These are phyloP conservation scores for Danaus melanippus DNA, from an alignment of 1,140 invertebrate genomes.

Conservation along the genomic window DNA sequence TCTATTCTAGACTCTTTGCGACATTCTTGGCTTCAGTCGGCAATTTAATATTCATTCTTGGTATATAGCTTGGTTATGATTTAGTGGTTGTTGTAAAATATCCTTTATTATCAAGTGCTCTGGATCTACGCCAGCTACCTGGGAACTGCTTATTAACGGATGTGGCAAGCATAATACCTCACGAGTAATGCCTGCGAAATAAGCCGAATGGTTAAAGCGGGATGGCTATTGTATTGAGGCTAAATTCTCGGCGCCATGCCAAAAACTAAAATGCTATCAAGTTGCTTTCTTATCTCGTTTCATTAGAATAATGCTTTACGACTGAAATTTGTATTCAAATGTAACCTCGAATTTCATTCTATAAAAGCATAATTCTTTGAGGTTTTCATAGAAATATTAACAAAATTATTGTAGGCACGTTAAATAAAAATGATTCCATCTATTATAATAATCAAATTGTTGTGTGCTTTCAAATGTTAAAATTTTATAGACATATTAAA, in stretches of 20 bases:
- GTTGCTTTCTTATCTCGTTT: constrained; percentile 16
- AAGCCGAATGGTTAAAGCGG: constrained; percentile 7
- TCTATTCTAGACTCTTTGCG: no score
- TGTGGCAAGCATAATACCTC: constrained; percentile 25
- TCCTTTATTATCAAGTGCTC: constrained; percentile 34
- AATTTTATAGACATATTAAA: no score
- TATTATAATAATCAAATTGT: no score
- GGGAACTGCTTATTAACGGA: constrained; percentile 34
- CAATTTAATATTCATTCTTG: constrained; percentile 23
- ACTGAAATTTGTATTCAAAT: no score
- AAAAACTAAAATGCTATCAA: constrained; percentile 17
- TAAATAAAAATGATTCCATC: no score
- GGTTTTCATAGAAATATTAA: no score
- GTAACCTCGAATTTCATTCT: no score
- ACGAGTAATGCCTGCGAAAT: constrained; percentile 40
- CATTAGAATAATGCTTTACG: constrained; percentile 17
- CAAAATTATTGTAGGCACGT: no score
- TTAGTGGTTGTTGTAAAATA: constrained; percentile 33
- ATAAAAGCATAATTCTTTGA: no score
- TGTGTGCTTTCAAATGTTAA: no score
- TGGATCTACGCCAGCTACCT: constrained; percentile 35
- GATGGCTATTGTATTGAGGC: constrained; percentile 11
- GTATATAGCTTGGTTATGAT: constrained; percentile 20
- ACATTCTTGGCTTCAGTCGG: neutral
- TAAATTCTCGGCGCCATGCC: constrained; percentile 12